Evolutionary conservation across 2,797 vertebrate genomes (phyloP).

Genomic region (Aldrovandia affinis): DNA sequence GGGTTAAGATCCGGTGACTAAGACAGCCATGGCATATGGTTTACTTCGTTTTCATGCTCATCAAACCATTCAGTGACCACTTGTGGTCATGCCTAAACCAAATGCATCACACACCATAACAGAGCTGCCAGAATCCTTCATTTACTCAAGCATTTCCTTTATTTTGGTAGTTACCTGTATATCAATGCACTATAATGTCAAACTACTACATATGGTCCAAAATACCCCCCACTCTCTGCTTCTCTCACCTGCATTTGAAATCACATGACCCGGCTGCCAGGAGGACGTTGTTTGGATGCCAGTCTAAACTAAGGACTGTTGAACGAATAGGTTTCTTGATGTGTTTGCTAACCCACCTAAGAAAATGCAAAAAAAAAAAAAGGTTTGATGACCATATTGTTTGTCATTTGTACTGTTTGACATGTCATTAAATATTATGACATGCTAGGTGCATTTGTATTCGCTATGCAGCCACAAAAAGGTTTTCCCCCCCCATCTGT

Average conservation of each 20-base stretch:
- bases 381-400: background rate
- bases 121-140: too few species aligned
- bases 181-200: background rate
- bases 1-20: too few species aligned
- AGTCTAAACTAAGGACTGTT: conserved; percentile 96
- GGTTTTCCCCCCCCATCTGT: background rate
- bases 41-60: too few species aligned
- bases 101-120: too few species aligned
- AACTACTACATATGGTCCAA: background rate
- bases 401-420: background rate
- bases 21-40: too few species aligned
- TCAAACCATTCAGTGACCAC: too few species aligned
- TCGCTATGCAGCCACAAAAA: background rate
- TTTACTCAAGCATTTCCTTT: too few species aligned
- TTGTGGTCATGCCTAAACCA: too few species aligned
- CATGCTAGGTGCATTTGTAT: background rate
- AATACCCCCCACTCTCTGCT: background rate
- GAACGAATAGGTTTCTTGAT: conserved; percentile 98
- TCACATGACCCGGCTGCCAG: conserved; percentile 97
- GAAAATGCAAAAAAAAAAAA: background rate
- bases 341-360: conserved; percentile 99
- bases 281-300: conserved; percentile 98
- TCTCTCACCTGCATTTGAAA: conserved; percentile 94
- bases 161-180: too few species aligned
- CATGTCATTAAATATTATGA: background rate